Base-by-base conservation (phyloP, 2,888 invertebrate species). In the Neoaliturus tenellus region DNA sequence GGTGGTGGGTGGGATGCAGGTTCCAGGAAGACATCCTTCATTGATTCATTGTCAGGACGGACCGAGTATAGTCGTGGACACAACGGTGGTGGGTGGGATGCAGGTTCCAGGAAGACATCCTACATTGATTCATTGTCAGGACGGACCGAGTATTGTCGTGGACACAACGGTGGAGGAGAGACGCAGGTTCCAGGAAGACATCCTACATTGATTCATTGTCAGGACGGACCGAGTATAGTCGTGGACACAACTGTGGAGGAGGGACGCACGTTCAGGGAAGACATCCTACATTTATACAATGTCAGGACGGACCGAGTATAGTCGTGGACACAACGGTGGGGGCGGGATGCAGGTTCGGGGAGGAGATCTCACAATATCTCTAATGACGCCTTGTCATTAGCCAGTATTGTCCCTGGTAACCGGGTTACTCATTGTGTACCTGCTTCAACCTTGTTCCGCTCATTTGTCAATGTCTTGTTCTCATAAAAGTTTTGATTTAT, bases 361-460 rank as follows among this genome's bases (percentile, higher is more conserved):
- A 31, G 25, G 33, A 35, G 20, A 23, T 75, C 75, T 44, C 75
- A 75, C 75, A 75, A 75, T 75, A n/a, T 75, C 48, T 78, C 78
- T 78, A 78, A 78, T 78, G 78, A 78, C 20, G 55, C 33, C 78
- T 78, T 78, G 78, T 78, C 78, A 78, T 78, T 78, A 78, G 78
- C 33, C 23, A 14, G 55, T 35, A 78, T 78, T 78, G 78, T 78
- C 78, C 78, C 3, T 6, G 78, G 17, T 78, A 78, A 78, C 78
- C 35, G 33, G 33, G 78, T 78, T 78, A 78, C 78, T 31, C 35
- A 78, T 78, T 78, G 78, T 78, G 35, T 78, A 33, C 78, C 78
- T 78, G 55, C 33, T 28, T n/a, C 31, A n/a, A 33, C 78, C 75
- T 33, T 73, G 48, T 55, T 35, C 3, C 35, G 41, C 78, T 78